Evolutionary conservation across 2,797 vertebrate genomes (phyloP), one percentile per base, ranked within the genome.

Genomic region (Mormyrops attenuatus): DNA sequence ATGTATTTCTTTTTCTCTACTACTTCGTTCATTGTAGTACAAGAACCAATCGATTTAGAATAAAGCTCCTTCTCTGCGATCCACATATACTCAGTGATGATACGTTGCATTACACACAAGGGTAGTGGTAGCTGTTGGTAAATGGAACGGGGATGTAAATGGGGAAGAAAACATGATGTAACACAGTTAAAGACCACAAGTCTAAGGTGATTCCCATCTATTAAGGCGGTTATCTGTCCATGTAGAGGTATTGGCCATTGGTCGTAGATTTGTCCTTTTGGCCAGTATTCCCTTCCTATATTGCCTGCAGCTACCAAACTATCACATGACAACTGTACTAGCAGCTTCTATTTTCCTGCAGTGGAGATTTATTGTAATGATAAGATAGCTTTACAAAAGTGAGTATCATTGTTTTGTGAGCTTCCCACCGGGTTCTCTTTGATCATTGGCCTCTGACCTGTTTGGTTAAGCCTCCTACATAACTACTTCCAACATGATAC

Each of bases 291-390:
- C 87, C 60, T 52, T 22, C 92, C 93, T 92, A 41, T 92, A 69
- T 91, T 90, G 92, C 95, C 94, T 92, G 22, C 1, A 94, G 95
- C 93, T 3, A 90, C 87, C 53, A 60, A 90, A 92, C 92, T 95
- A 95, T 96, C 95, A 92, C 94, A 95, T 96, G 92, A 95, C 95
- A 93, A 94, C 95, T 95, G 95, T 95, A 96, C 93, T 92, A 89
- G 89, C 92, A 92, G 88, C 92, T 92, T 91, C 93, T 93, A 93
- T 94, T 93, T 95, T 93, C 94, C 94, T 90, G 91, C 94, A 94
- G 93, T 94, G 94, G 93, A 96, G 96, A 95, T 96, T 95, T 96
- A 95, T 96, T 96, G 94, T 95, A 95, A 96, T 96, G 94, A 95
- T 94, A 94, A 95, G 95, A 96, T 96, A 95, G 94, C 94, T 94